Conservation (phyloP, 2,888 invertebrate species). For the Leucoptera coffeella region DNA sequence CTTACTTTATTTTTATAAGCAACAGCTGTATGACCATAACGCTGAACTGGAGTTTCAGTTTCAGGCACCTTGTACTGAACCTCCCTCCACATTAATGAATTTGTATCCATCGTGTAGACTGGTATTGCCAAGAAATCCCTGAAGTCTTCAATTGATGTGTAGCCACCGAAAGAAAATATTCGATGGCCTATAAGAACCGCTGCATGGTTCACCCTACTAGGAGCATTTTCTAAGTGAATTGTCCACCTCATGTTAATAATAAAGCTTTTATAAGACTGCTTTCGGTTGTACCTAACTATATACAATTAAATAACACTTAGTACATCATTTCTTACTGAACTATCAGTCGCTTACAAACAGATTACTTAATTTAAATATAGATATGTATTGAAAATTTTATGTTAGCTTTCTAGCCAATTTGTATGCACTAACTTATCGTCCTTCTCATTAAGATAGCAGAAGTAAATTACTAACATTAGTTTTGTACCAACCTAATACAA, state of each 20-base stretch:
- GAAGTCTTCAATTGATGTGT: slow-evolving; percentile 80
- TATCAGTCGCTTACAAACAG: too few relatives aligned
- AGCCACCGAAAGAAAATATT: slow-evolving; percentile 89
- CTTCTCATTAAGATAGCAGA: too few relatives aligned
- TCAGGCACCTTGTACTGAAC: slow-evolving; percentile 42
- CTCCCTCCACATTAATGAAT: slow-evolving; percentile 56
- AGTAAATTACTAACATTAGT: too few relatives aligned
- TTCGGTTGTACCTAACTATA: too few relatives aligned
- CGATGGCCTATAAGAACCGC: slow-evolving; percentile 72
- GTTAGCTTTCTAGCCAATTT: too few relatives aligned
- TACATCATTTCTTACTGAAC: too few relatives aligned
- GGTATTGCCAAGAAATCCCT: slow-evolving; percentile 73
- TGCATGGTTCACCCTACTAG: slow-evolving; percentile 87
- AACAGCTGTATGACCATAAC: slow-evolving; percentile 91
- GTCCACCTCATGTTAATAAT: slow-evolving; percentile 81
- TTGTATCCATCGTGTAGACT: slow-evolving; percentile 76
- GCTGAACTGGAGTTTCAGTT: slow-evolving; percentile 64
- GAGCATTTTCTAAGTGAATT: slow-evolving; percentile 82
- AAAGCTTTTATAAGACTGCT: too few relatives aligned
- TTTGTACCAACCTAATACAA: too few relatives aligned
- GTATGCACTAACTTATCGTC: too few relatives aligned
- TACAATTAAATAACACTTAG: too few relatives aligned
- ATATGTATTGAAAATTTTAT: too few relatives aligned
- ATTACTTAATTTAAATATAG: too few relatives aligned
- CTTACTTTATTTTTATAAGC: slow-evolving; percentile 62